Evolutionary conservation across 2,888 invertebrate species (phyloP), one percentile per base, ranked within the genome.

Genomic region (Ophioninae sp.): DNA sequence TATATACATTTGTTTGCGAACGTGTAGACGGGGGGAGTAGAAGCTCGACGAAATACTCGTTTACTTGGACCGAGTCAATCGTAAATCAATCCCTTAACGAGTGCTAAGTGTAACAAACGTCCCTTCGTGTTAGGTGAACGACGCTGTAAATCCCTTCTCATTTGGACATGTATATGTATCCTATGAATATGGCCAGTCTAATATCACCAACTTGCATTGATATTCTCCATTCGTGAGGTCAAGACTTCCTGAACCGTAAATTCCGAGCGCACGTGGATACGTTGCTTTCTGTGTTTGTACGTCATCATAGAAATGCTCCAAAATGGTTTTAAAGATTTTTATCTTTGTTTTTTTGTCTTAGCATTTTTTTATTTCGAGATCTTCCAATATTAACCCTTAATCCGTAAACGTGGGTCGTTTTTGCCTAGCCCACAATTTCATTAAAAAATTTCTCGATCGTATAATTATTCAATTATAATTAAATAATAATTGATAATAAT

Each of bases 81-180:
- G 79, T 89, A 88, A 89, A 90, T 89, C 88, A 87, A 86, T 85
- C 82, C 84, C 85, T 88, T 87, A 90, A 90, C 86, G 86, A 88
- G 86, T 71, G 76, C 84, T 85, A 87, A 87, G 87, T 86, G 86
- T 87, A 87, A 88, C 78, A 82, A 87, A 87, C 85, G 86, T 79
- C 78, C 86, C 86, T 82, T 86, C 82, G 82, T 87, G 88, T 88
- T 86, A 87, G 84, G 78, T 82, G 79, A 82, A 79, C 71, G 82
- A 79, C 44, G 74, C 71, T 82, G 82, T 82, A 82, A 82, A 82
- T 82, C 79, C 82, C 63, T 74, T 41, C 75, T 61, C 59, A 44
- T 72, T 71, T 58, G 10, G 41, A 41, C 23, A 17, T 44, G 6
- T n/a, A 61, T 59, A 23, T 23, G 56, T 64, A 37, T 51, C 56